Evolutionary conservation across 2,797 vertebrate genomes (phyloP), one percentile per base, ranked within the genome.

Genomic region (Alauda arvensis): DNA sequence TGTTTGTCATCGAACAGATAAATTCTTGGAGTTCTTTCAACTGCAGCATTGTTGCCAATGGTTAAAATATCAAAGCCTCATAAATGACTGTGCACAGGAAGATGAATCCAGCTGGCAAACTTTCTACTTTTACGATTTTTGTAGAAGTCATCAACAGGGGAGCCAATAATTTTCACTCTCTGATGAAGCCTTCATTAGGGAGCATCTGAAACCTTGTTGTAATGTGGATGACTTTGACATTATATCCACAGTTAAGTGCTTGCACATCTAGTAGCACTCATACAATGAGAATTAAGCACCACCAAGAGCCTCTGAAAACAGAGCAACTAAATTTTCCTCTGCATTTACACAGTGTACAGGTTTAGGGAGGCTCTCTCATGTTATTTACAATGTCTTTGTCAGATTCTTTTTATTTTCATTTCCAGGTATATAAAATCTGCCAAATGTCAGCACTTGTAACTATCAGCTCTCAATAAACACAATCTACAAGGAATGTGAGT

Each of bases 391-490:
- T 70, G 62, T 25, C 68, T 95, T 93, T 93, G 70, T 90, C 70
- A 83, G 65, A 76, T 91, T 77, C 53, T 92, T 95, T 94, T 92
- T 90, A 84, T 84, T 72, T 93, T 74, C 94, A 91, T 93, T 96
- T 91, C 52, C 77, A 91, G 66, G 70, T 81, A 77, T 90, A 94
- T 91, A 93, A 94, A 95, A 87, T 43, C 69, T 95, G 69, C 68
- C 20, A 28, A 95, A 95, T 95, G 85, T 95, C 96, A 95, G 76
- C 3, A 3, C 85, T 84, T 94, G 93, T 95, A 94, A 70, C 91
- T 94, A 94, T 93, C 88, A 94, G 70, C 70, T 93, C 83, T 89
- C 92, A 91, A 91, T 90, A 93, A 96, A 92, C 71, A 88, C 77
- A 66, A 26, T 87, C 88, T 95, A 81, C 40, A 92, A 42, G 74